Evolutionary conservation across 2,113 vertebrate genomes (phyloP).

Genomic region (Salminus brasiliensis): DNA sequence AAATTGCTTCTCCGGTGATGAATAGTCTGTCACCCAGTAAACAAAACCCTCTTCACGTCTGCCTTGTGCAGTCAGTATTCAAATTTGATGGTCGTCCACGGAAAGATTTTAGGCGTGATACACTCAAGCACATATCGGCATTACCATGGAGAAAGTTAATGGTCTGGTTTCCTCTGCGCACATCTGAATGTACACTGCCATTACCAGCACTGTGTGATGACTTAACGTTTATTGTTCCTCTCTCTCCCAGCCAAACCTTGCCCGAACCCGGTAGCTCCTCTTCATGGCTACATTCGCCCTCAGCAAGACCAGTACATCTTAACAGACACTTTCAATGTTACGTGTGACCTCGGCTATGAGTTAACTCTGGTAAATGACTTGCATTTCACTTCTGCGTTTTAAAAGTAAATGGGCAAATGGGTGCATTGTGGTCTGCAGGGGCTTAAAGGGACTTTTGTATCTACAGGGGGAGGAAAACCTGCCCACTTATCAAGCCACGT

Average conservation of each 20-base stretch:
- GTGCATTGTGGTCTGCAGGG: not conserved
- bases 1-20: not conserved
- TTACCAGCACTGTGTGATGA: not conserved
- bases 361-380: conserved; percentile 51
- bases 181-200: not conserved
- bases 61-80: not conserved
- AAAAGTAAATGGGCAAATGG: not conserved
- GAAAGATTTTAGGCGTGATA: conserved; percentile 11
- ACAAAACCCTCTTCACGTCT: not conserved
- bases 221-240: not conserved
- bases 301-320: conserved; percentile 52
- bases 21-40: conserved; percentile 1
- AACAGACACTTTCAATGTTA: conserved; percentile 54
- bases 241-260: conserved; percentile 60
- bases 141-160: conserved; percentile 18
- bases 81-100: not conserved
- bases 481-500: conserved; percentile 58
- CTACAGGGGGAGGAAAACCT: conserved; percentile 49
- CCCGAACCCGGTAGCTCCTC: conserved; percentile 71
- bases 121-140: not conserved
- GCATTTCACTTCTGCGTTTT: conserved; percentile 17
- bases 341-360: conserved; percentile 37
- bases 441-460: conserved; percentile 24
- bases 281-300: conserved; percentile 62
- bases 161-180: not conserved